phyloP scores from a whole-genome alignment of 1,140 invertebrate genomes.

The Archegozetes longisetosus region DNA sequence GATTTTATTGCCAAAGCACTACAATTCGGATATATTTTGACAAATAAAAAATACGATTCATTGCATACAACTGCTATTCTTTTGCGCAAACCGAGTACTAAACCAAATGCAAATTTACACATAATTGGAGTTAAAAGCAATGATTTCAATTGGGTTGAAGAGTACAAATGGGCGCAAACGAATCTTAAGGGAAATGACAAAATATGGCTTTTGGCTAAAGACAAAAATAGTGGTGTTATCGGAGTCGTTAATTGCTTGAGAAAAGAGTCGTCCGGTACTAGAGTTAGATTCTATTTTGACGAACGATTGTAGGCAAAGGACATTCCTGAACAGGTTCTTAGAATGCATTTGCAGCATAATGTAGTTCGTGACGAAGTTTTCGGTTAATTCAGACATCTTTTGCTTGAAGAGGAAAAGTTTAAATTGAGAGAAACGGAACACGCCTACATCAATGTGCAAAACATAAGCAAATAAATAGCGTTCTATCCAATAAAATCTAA shows the following conservation, averaged over 20 bases:
- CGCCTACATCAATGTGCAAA: slow-evolving; percentile 76
- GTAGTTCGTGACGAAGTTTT: slow-evolving; percentile 4
- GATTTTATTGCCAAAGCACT: slow-evolving; percentile 13
- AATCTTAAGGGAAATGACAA: slow-evolving; percentile 28
- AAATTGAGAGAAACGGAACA: slow-evolving; percentile 43
- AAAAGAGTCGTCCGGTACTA: slow-evolving; percentile 57
- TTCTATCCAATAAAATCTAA: no score
- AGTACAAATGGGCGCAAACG: slow-evolving; percentile 31
- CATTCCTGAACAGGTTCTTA: not conserved
- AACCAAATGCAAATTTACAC: slow-evolving; percentile 20
- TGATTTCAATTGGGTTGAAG: slow-evolving; percentile 54
- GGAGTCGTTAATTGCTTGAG: slow-evolving; percentile 77
- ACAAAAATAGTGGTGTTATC: slow-evolving; percentile 44
- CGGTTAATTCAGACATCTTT: slow-evolving; percentile 26
- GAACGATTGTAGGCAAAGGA: not conserved
- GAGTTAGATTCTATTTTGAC: slow-evolving; percentile 37
- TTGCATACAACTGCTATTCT: slow-evolving; percentile 5
- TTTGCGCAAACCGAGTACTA: slow-evolving; percentile 16
- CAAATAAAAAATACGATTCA: slow-evolving; percentile 26
- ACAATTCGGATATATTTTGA: slow-evolving; percentile 15
- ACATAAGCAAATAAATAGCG: no score
- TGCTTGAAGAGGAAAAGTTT: slow-evolving; percentile 25
- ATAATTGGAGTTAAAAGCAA: slow-evolving; percentile 29
- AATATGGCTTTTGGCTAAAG: slow-evolving; percentile 23
- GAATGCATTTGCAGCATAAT: no score